Evolutionary conservation across 2,888 invertebrate genomes (phyloP).

Genomic region (Amaurobius ferox): DNA sequence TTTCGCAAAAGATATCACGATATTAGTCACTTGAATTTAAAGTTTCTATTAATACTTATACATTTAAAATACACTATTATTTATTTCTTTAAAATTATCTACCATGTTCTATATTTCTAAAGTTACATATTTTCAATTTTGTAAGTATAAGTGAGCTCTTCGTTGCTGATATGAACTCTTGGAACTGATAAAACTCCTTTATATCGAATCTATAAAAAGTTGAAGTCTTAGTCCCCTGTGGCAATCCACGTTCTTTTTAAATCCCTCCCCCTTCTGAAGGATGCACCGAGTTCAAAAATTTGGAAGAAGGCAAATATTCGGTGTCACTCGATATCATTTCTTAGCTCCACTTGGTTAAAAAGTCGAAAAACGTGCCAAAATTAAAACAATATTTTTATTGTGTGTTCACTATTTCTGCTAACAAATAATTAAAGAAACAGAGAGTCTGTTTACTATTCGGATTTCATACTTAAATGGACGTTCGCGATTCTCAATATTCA

Average conservation of each 20-base stretch:
- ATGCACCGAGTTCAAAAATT: neutral
- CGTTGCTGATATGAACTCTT: conserved; percentile 1
- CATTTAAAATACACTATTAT: conserved; percentile 5
- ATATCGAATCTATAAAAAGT: neutral
- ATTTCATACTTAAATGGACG: neutral
- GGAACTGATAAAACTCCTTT: neutral
- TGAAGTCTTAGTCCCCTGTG: neutral
- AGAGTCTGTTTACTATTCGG: neutral
- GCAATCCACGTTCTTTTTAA: neutral
- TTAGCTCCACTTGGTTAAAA: neutral
- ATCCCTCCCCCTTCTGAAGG: neutral
- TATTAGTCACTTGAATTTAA: neutral
- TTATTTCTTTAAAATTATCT: neutral
- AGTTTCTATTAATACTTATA: neutral
- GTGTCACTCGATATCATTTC: neutral
- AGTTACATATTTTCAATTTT: neutral
- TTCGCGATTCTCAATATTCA: neutral
- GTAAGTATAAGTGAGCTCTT: neutral
- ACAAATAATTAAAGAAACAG: neutral
- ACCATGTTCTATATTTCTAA: neutral
- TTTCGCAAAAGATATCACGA: neutral
- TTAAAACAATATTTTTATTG: neutral
- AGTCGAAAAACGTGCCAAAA: neutral
- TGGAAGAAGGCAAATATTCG: neutral
- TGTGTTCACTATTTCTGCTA: neutral